A percentile compares a stretch with the other conserved stretches of the same genome.
Conservation (phyloP, 2,113 vertebrate species). For the Ursus arctos region DNA sequence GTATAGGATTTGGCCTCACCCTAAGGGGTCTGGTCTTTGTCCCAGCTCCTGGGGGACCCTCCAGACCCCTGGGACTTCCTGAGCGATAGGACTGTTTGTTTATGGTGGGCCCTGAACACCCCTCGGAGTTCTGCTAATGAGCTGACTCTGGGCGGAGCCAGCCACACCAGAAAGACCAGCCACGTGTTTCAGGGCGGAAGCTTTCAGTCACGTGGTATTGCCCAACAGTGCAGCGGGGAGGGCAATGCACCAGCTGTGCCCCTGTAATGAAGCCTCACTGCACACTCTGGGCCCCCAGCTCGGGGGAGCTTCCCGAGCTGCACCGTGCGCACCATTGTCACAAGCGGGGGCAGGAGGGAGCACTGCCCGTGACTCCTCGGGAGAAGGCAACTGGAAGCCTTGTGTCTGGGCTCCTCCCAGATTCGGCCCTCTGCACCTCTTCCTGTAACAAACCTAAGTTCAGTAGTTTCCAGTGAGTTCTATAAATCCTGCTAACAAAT, state of each 20-base stretch:
- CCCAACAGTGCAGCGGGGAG: neutral
- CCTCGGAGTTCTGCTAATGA: neutral
- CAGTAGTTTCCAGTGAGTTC: neutral
- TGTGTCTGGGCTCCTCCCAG: neutral
- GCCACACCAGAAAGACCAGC: neutral
- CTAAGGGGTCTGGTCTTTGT: neutral
- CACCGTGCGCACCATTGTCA: neutral
- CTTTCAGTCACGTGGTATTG: neutral
- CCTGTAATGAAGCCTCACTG: neutral
- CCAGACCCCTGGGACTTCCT: neutral
- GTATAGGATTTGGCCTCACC: neutral
- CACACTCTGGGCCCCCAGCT: neutral
- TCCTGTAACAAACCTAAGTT: neutral
- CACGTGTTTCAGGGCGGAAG: neutral
- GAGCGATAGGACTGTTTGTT: neutral
- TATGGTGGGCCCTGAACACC: neutral
- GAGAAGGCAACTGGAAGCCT: neutral
- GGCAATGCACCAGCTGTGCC: neutral
- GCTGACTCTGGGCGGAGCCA: neutral
- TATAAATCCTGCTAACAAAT: neutral
- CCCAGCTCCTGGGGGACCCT: neutral
- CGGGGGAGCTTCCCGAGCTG: neutral
- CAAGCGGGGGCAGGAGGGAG: neutral
- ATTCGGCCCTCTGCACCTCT: neutral
- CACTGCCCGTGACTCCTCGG: neutral